phyloP scores from a whole-genome alignment of 2,113 vertebrate species.

The Phyllostomus hastatus region DNA sequence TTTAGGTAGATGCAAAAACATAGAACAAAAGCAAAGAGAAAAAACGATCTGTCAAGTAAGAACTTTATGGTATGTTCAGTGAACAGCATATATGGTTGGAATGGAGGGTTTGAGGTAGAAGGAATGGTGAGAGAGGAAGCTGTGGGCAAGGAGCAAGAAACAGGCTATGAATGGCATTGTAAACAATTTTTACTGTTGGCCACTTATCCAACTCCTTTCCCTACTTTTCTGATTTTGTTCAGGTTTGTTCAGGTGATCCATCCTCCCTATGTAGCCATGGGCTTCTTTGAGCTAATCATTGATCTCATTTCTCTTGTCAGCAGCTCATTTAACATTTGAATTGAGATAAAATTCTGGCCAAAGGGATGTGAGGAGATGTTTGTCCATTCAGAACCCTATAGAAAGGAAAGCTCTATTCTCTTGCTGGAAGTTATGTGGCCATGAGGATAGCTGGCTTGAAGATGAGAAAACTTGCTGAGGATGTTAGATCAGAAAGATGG shows the following conservation, averaged over 20 bases:
- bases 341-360: not conserved
- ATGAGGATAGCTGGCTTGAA: not conserved
- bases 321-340: not conserved
- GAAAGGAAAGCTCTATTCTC: not conserved
- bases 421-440: not conserved
- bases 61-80: not conserved
- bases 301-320: not conserved
- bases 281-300: not conserved
- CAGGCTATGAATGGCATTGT: not conserved
- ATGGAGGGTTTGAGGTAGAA: not conserved
- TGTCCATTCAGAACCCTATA: not conserved
- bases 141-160: not conserved
- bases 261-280: not conserved
- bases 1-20: not conserved
- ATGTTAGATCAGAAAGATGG: not conserved
- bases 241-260: not conserved
- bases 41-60: not conserved
- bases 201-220: not conserved
- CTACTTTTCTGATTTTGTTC: not conserved
- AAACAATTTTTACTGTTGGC: not conserved
- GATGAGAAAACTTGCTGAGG: not conserved
- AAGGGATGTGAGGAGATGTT: not conserved
- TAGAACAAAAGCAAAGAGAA: not conserved
- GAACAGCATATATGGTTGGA: not conserved
- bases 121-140: not conserved